Percentiles rank a stretch among this genome's conserved stretches.
These are phyloP conservation scores for Drosophila orena DNA, from an alignment of 1,140 invertebrate genomes.

Conservation along the genomic window DNA sequence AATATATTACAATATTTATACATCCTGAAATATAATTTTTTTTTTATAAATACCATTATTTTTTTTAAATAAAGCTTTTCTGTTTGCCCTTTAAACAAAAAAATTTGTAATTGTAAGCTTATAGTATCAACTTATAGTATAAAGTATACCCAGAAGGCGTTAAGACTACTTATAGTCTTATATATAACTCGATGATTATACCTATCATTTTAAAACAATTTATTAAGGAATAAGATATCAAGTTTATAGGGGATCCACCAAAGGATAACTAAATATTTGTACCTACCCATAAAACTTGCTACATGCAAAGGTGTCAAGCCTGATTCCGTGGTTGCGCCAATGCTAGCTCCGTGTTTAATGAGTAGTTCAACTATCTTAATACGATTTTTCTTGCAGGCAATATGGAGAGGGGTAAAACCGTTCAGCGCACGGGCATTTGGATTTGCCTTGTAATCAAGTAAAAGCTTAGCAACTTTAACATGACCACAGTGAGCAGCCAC, in stretches of 20 bases:
- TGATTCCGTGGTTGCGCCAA: conserved; percentile 89
- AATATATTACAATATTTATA: conserved; percentile 99
- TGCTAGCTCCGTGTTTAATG: conserved; percentile 96
- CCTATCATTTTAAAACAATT: too few species aligned
- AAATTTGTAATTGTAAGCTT: too few species aligned
- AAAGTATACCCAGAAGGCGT: too few species aligned
- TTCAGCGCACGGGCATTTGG: conserved; percentile 98
- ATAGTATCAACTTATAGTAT: too few species aligned
- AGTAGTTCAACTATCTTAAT: conserved; percentile 97
- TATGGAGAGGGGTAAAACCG: conserved; percentile 99
- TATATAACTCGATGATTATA: too few species aligned
- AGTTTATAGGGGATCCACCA: too few species aligned
- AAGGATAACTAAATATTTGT: not conserved
- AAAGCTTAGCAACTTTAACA: conserved; percentile 95
- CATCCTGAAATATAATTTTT: conserved; percentile 87
- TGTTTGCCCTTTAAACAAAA: too few species aligned
- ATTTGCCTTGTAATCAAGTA: conserved; percentile 97
- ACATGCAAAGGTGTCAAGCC: conserved; percentile 99
- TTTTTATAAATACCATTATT: too few species aligned
- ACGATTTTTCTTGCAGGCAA: conserved; percentile 99
- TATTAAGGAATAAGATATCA: too few species aligned
- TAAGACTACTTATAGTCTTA: too few species aligned
- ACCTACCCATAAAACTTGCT: conserved; percentile 96
- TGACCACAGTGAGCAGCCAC: conserved; percentile 98
- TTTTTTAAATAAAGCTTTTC: too few species aligned